Evolutionary conservation across 2,888 invertebrate genomes (phyloP), one percentile per base, ranked within the genome.

Genomic region (Carabus problematicus): DNA sequence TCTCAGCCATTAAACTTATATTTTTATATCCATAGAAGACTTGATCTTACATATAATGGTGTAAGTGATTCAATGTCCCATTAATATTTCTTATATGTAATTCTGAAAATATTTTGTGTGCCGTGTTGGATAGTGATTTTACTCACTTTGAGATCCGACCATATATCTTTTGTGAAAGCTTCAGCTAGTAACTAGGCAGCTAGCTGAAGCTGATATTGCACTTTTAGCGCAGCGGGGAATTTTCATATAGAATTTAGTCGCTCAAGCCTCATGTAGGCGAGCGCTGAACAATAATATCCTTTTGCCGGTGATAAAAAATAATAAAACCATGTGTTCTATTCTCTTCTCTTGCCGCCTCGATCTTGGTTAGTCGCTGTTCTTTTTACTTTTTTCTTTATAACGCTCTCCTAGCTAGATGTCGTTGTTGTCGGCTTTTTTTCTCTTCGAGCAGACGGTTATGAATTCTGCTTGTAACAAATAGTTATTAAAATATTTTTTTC

Each of bases 231-330:
- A 56, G 56, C 56, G 29, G 64, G 64, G 42, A 64, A 64, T 56
- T 64, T 64, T 64, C 64, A 64, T 56, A 64, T 64, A 43, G 56
- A 56, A 64, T 64, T 52, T 52, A 52, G 52, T 52, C 52, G 52
- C 52, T 9, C 16, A 16, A 29, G 29, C 29, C 52, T 52, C 52
- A 16, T 19, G 4, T 14, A 16, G 45, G 2, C 45, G 45, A 18
- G 19, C 14, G 19, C 52, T 29, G 52, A 52, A 52, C 52, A 52
- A 52, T 52, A 52, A 52, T 52, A 52, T 52, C 52, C 52, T 52
- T 52, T 16, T 52, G 52, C 18, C 18, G 16, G 52, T 12, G 52
- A 52, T 52, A 52, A 52, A 52, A 52, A 52, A 52, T 52, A 52
- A 52, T 52, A 52, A 52, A 52, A 52, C 19, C 52, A 52, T 52